A percentile compares a stretch with the other conserved stretches of the same genome.
Evolutionary conservation across 2,888 invertebrate species (phyloP).

Genomic region (Flexamia atlantica): DNA sequence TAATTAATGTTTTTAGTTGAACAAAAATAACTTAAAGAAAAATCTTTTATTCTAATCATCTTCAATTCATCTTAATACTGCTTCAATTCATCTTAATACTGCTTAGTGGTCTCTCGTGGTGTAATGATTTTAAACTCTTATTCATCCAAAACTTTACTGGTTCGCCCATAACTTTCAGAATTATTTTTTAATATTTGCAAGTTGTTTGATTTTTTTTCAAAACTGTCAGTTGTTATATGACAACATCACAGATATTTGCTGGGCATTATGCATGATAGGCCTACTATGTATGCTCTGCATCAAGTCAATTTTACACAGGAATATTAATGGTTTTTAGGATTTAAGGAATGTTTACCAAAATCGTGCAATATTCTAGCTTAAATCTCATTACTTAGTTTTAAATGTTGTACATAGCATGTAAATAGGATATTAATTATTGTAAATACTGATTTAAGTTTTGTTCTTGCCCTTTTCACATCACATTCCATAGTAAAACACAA

Average conservation of each 20-base stretch:
- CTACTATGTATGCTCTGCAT: constrained; percentile 29
- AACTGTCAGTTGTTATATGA: constrained; percentile 13
- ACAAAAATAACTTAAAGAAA: no score
- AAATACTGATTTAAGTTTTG: constrained; percentile 42
- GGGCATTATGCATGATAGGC: constrained; percentile 42
- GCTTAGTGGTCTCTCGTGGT: no score
- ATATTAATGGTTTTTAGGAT: constrained; percentile 35
- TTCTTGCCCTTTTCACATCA: constrained; percentile 44
- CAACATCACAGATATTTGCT: constrained; percentile 6
- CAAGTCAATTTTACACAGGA: constrained; percentile 47
- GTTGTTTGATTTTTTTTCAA: not conserved
- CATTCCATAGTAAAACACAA: constrained; percentile 21
- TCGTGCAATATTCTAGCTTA: constrained; percentile 60
- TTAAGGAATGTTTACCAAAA: constrained; percentile 52
- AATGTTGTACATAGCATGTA: constrained; percentile 43
- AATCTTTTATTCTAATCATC: no score
- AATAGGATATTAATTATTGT: constrained; percentile 25
- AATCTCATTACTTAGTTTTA: constrained; percentile 31
- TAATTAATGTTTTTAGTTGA: no score
- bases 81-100: no score
- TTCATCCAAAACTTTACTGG: no score
- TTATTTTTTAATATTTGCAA: not conserved
- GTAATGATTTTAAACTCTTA: no score
- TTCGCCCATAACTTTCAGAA: no score
- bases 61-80: no score